Evolutionary conservation across 2,797 vertebrate species (phyloP), one percentile per base, ranked within the genome.

Genomic region (Bucorvus abyssinicus): DNA sequence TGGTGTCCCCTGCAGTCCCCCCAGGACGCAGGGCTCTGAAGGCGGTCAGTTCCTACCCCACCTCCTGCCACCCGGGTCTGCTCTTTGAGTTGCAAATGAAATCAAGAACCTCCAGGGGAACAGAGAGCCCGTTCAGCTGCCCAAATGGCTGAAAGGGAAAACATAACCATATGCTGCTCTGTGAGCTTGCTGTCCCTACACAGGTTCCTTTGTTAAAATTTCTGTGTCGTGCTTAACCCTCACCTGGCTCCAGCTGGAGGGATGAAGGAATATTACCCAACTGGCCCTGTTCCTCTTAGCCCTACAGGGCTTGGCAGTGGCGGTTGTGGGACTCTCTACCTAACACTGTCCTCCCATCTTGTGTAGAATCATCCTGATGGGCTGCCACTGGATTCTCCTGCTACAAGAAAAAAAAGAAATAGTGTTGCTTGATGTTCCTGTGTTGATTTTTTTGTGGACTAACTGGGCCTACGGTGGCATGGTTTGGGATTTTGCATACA

Each of bases 241-340:
- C 2, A 1, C 7, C 10, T 69, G 8, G 38, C 11, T 81, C 29
- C 40, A 82, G 7, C 6, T 65, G 9, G 15, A 4, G 5, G 13
- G 8, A 19, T 30, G 56, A 45, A 64, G 9, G 3, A 1, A 6
- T 73, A 71, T 89, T 75, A 75, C 14, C 17, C 15, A 55, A 42
- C 9, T 1, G 6, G 14, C 3, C 18, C 34, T 1, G 2, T 20
- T 57, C 12, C 5, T 52, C 0, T 1, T 6, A 76, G 30, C 14
- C 5, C 16, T 85, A 36, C 13, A 74, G 24, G 47, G 15, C 4
- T 13, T 52, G 8, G 17, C 32, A 67, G 50, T 11, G 16, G 10
- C 11, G 80, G 5, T 10, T 29, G 24, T 56, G 14, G 18, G 16
- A 89, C 4, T 12, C 6, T 55, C 4, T 4, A 14, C 7, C 30